These are phyloP conservation scores for Mus spretus DNA, from an alignment of 2,797 vertebrate genomes.

Conservation along the genomic window DNA sequence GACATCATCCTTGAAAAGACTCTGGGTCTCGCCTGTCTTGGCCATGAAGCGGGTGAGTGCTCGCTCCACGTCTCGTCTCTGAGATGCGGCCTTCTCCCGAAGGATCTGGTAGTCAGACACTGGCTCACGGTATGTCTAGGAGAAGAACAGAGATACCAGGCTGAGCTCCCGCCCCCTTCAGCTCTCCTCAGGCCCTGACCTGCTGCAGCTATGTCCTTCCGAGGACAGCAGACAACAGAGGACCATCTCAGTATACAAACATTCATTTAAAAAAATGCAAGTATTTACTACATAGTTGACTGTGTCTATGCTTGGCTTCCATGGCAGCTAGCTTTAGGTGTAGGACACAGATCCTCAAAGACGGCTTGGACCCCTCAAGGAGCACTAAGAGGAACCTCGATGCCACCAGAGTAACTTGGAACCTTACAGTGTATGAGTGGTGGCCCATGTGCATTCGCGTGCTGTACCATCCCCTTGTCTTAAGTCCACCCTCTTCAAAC, in stretches of 20 bases:
- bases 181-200: neutral
- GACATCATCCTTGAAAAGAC: constrained; percentile 97
- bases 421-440: neutral
- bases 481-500: neutral
- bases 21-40: constrained; percentile 98
- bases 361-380: neutral
- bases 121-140: constrained; percentile 96
- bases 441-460: neutral
- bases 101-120: constrained; percentile 97
- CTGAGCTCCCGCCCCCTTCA: accelerated
- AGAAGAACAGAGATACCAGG: neutral
- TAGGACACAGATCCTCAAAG: neutral
- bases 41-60: constrained; percentile 99
- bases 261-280: neutral
- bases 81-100: constrained; percentile 97
- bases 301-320: neutral
- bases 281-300: neutral
- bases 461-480: neutral
- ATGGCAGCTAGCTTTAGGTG: neutral
- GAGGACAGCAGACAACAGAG: neutral
- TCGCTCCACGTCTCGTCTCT: constrained; percentile 96
- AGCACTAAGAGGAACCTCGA: neutral
- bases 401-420: neutral
- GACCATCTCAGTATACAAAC: neutral
- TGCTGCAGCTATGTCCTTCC: neutral